Evolutionary conservation across 2,797 vertebrate genomes (phyloP).

Genomic region (Esox lucius): DNA sequence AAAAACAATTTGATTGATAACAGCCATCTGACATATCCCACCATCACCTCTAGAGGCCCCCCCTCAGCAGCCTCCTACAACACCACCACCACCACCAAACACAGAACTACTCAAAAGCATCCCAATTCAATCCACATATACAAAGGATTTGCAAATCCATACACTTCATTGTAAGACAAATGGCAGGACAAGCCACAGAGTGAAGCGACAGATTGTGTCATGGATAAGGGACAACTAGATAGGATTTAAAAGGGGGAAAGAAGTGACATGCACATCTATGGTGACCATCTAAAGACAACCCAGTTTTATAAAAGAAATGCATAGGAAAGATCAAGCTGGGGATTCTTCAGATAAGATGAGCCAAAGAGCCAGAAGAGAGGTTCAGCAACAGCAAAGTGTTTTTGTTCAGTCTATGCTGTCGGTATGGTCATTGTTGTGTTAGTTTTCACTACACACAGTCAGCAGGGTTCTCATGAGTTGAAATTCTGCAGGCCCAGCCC

Average conservation of each 20-base stretch:
- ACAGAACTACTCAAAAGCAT: conserved; percentile 5
- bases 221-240: conserved; percentile 52
- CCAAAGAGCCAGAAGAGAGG: background rate
- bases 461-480: conserved; percentile 56
- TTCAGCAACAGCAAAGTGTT: background rate
- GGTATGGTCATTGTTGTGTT: background rate
- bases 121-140: conserved; percentile 26
- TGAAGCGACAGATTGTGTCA: conserved; percentile 47
- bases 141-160: conserved; percentile 16
- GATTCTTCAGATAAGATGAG: background rate
- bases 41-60: background rate
- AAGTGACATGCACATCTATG: background rate
- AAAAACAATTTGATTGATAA: background rate
- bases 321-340: background rate
- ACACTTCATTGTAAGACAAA: background rate
- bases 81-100: background rate
- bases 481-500: conserved; percentile 54
- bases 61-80: conserved; percentile 1
- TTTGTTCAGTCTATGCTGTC: background rate
- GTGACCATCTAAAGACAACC: background rate
- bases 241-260: conserved; percentile 10
- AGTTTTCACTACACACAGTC: conserved; percentile 25
- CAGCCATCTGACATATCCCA: background rate
- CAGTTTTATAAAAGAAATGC: background rate
- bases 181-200: background rate